These are phyloP conservation scores for Drosophila neotestacea DNA, from an alignment of 2,888 invertebrate genomes.

Conservation along the genomic window DNA sequence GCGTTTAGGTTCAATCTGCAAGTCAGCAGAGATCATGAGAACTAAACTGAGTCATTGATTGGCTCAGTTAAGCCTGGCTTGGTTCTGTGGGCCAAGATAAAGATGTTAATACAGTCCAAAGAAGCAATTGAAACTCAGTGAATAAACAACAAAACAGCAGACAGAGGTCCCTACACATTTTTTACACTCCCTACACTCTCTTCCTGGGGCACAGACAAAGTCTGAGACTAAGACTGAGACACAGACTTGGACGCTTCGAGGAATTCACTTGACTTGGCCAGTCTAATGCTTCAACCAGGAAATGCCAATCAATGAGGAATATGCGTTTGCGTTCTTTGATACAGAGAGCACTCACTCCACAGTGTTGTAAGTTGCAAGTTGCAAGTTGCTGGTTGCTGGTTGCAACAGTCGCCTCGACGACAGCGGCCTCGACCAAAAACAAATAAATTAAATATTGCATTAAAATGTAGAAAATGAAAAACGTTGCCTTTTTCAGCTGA, in stretches of 20 bases:
- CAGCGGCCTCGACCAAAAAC: constrained; percentile 66
- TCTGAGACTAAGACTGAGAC: not conserved
- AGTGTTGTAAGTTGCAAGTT: constrained; percentile 17
- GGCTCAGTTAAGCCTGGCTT: constrained; percentile 7
- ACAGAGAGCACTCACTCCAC: constrained; percentile 44
- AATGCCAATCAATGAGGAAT: constrained; percentile 81
- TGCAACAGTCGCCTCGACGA: constrained; percentile 30
- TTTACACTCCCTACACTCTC: constrained; percentile 15
- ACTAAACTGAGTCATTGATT: constrained; percentile 31
- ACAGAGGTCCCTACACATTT: too few species aligned
- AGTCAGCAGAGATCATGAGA: constrained; percentile 66
- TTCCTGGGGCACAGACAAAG: not conserved
- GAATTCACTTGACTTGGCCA: constrained; percentile 80
- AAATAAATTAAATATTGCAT: constrained; percentile 82
- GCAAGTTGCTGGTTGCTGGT: constrained; percentile 24
- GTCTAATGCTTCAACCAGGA: constrained; percentile 80
- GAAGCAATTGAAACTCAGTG: constrained; percentile 34
- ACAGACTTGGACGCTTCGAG: constrained; percentile 54
- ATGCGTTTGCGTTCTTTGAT: constrained; percentile 66
- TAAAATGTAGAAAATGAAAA: constrained; percentile 81
- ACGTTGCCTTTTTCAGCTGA: constrained; percentile 77
- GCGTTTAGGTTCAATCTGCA: constrained; percentile 61
- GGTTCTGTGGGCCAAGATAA: constrained; percentile 8
- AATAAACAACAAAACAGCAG: constrained; percentile 25
- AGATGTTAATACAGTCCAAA: constrained; percentile 10